Base-by-base conservation (phyloP, 2,113 vertebrate species). In the Trochalopteron elliotii region DNA sequence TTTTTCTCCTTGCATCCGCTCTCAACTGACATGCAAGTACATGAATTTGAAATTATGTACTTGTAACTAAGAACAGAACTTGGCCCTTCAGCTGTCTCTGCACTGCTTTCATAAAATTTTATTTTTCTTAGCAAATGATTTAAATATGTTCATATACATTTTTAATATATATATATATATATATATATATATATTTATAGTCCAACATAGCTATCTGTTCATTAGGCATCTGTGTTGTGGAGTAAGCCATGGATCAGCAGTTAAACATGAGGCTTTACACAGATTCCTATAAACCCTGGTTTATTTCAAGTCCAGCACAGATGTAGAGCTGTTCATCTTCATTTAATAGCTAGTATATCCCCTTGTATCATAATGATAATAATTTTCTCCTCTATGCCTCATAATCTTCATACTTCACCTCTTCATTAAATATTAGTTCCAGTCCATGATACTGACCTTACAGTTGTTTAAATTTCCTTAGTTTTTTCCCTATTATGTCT, bases 51-150 rank as follows among this genome's bases (percentile, higher is more conserved):
- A 96, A 84, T 92, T 95, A 83, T 3, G 6, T 67, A 47, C 39
- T 16, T 78, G 74, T 83, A 95, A 86, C 84, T 89, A 80, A 94
- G 68, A 87, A 55, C 30, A 89, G 60, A 88, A 96, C 93, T 74
- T 91, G 90, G 60, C 49, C 67, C 53, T 81, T 94, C 45, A 84
- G 42, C 35, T 92, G 27, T 72, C 86, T 88, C 83, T 92, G 67
- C 27, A 85, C 27, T 35, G 79, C 67, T 94, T 89, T 72, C 44
- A 87, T 87, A 93, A 95, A 81, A 86, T 85, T 79, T 82, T 87
- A 83, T 94, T 93, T 95, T 94, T 86, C 87, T 84, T 81, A 75
- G 60, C n/a, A 86, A 96, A 94, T 82, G 3, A 93, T 92, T 93
- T 85, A 91, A 96, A 86, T 83, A 83, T 91, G 69, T 84, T 86